A percentile compares a stretch with the other conserved stretches of the same genome.
Conservation (phyloP, 2,888 invertebrate genomes). For the Cremastobaeus sp. region DNA sequence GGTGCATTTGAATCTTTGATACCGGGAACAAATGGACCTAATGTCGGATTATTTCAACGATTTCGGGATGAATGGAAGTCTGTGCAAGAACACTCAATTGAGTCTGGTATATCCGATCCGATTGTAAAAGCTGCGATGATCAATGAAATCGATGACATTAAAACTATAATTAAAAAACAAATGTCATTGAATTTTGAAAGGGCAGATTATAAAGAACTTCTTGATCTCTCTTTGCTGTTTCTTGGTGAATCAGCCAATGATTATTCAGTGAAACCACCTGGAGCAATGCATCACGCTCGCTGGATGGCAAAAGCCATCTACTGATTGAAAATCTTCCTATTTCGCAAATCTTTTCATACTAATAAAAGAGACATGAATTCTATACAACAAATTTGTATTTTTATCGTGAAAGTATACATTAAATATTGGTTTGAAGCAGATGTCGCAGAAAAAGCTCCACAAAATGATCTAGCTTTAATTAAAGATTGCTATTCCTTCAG, state of each 20-base stretch:
- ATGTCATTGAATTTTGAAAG: slow-evolving; percentile 8
- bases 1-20: slow-evolving; percentile 20
- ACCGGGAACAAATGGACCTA: slow-evolving; percentile 12
- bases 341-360: slow-evolving; percentile 56
- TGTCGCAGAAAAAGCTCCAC: slow-evolving; percentile 47
- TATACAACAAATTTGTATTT: slow-evolving; percentile 55
- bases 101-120: slow-evolving; percentile 1
- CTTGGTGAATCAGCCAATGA: slow-evolving; percentile 16
- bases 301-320: slow-evolving; percentile 64
- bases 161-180: background rate
- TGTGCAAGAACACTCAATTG: background rate
- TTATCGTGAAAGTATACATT: slow-evolving; percentile 52
- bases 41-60: slow-evolving; percentile 27
- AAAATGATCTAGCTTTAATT: slow-evolving; percentile 49
- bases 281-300: slow-evolving; percentile 55
- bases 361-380: slow-evolving; percentile 35
- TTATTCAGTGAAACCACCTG: slow-evolving; percentile 17
- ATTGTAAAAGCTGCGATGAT: background rate
- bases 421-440: slow-evolving; percentile 53
- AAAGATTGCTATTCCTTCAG: slow-evolving; percentile 7
- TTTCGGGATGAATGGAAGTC: slow-evolving; percentile 2
- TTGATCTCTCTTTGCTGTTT: slow-evolving; percentile 6
- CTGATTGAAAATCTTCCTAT: slow-evolving; percentile 63
- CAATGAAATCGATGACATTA: slow-evolving; percentile 4
- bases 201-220: slow-evolving; percentile 5